phyloP scores from a whole-genome alignment of 1,140 invertebrate genomes.

The Drosophila athabasca region DNA sequence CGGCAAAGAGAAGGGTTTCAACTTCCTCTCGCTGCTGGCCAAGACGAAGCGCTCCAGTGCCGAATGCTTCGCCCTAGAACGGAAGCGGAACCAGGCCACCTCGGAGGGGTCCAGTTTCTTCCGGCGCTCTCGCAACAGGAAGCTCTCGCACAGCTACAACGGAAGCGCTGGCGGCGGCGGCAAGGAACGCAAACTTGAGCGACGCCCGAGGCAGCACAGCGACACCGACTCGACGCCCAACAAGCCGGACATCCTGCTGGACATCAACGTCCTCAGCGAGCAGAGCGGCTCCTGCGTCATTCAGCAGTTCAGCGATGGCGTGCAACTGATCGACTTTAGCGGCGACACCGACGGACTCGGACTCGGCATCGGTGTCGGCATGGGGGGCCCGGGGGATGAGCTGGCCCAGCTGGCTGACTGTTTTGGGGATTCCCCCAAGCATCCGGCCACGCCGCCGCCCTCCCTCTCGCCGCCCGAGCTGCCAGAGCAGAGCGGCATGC shows the following conservation, averaged over 20 bases:
- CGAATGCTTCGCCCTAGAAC: slow-evolving; percentile 75
- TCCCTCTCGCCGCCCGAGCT: slow-evolving; percentile 73
- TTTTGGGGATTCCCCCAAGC: slow-evolving; percentile 68
- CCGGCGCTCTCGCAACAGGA: slow-evolving; percentile 71
- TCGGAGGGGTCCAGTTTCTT: slow-evolving; percentile 78
- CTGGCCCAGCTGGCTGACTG: slow-evolving; percentile 73
- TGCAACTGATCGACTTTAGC: slow-evolving; percentile 75
- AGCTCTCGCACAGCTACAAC: slow-evolving; percentile 81
- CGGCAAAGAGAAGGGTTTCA: slow-evolving; percentile 75
- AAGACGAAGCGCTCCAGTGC: slow-evolving; percentile 78
- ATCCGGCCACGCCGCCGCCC: slow-evolving; percentile 75
- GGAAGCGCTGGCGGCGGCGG: slow-evolving; percentile 46
- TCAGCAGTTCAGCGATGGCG: slow-evolving; percentile 63
- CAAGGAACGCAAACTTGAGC: slow-evolving; percentile 68
- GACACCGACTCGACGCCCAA: slow-evolving; percentile 78
- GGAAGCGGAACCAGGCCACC: slow-evolving; percentile 72
- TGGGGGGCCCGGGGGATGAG: slow-evolving; percentile 54
- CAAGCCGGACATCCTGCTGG: slow-evolving; percentile 80
- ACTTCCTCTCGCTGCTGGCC: slow-evolving; percentile 65
- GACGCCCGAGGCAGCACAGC: slow-evolving; percentile 69
- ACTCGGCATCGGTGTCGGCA: not conserved
- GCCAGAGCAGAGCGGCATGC: slow-evolving; percentile 66
- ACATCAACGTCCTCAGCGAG: slow-evolving; percentile 77
- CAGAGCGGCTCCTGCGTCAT: slow-evolving; percentile 53
- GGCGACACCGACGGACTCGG: slow-evolving; percentile 26